phyloP scores from a whole-genome alignment of 2,113 vertebrate species.

The Bujurquina vittata region DNA sequence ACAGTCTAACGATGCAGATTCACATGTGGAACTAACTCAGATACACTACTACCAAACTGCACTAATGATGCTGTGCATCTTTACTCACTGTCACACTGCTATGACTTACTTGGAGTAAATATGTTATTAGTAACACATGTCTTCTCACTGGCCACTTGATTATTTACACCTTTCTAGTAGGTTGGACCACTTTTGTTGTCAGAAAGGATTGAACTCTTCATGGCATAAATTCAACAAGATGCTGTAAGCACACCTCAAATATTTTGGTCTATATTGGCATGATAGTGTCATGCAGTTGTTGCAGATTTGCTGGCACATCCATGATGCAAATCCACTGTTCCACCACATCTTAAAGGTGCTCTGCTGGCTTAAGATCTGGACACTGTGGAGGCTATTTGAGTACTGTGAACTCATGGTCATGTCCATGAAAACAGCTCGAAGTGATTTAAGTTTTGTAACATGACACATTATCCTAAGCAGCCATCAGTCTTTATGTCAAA shows the following conservation, averaged over 20 bases:
- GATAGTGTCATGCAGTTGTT: neutral
- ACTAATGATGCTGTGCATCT: neutral
- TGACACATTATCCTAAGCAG: neutral
- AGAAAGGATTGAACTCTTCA: neutral
- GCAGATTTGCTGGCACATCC: neutral
- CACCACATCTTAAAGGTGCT: too few species aligned
- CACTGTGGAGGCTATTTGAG: neutral
- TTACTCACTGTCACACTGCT: neutral
- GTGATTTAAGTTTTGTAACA: neutral
- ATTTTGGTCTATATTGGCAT: neutral
- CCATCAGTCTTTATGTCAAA: too few species aligned
- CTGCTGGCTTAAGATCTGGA: neutral
- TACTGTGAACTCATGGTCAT: neutral
- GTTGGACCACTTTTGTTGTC: neutral
- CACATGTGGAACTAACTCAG: neutral
- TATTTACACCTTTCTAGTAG: neutral
- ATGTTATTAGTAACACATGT: neutral
- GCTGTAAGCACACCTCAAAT: neutral
- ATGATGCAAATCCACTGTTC: too few species aligned
- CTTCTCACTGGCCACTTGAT: neutral
- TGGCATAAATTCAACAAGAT: too few species aligned
- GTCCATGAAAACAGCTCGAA: neutral
- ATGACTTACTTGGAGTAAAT: neutral
- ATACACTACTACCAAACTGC: neutral
- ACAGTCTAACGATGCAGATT: neutral